Conservation (phyloP, 64 coral and sea anemone species). For the Stichodactyla helianthus region DNA sequence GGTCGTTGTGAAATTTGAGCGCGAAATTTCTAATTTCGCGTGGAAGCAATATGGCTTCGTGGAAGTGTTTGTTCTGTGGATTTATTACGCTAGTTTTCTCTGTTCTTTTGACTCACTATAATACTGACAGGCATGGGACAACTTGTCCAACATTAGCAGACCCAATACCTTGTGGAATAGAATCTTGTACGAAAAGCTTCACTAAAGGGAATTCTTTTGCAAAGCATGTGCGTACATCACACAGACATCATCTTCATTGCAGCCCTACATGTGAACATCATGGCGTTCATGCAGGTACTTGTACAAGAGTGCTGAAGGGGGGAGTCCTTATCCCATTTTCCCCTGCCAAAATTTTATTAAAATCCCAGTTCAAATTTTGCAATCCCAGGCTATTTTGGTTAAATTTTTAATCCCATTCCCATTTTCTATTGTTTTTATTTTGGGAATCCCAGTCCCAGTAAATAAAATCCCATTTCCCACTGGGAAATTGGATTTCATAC, state of each 20-base stretch:
- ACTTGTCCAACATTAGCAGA: not conserved
- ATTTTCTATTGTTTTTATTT: no score
- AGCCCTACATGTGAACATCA: conserved; percentile 7
- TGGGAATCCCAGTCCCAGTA: no score
- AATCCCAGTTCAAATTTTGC: no score
- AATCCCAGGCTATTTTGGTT: no score
- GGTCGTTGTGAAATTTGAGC: not conserved
- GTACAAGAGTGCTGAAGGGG: no score
- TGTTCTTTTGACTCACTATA: conserved; percentile 4
- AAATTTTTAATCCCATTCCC: no score
- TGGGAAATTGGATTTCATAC: no score
- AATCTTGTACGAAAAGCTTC: not conserved
- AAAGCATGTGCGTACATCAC: not conserved
- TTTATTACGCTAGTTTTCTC: conserved; percentile 3
- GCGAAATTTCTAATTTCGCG: not conserved
- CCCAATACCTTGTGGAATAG: conserved; percentile 20
- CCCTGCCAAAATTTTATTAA: no score
- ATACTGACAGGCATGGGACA: conserved; percentile 3
- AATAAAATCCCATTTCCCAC: no score
- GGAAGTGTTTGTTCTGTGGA: conserved; percentile 18
- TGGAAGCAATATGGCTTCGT: not conserved
- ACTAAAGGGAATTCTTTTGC: conserved; percentile 8
- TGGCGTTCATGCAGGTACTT: not conserved
- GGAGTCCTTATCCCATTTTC: no score
- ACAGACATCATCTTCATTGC: not conserved